Evolutionary conservation across 2,113 vertebrate species (phyloP).

Genomic region (Muntiacus reevesi): DNA sequence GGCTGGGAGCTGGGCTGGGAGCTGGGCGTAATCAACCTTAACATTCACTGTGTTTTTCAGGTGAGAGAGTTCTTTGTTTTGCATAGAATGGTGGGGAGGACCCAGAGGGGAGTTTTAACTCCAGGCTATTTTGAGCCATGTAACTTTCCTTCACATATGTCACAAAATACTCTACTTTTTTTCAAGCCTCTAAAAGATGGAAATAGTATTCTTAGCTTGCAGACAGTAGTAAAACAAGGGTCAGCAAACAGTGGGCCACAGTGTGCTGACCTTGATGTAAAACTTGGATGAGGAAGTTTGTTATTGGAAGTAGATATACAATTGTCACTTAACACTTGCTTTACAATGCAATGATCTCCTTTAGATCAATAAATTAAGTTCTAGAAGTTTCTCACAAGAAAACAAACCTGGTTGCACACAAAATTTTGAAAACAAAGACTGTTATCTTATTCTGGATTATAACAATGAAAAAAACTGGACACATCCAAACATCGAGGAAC

Average conservation of each 20-base stretch:
- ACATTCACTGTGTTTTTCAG: background rate
- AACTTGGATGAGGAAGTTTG: background rate
- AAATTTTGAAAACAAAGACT: constrained; percentile 34
- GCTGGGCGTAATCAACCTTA: background rate
- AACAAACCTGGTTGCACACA: background rate
- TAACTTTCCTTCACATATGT: background rate
- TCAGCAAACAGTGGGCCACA: background rate
- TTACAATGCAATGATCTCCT: background rate
- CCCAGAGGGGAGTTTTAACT: background rate
- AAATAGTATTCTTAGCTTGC: background rate
- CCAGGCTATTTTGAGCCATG: background rate
- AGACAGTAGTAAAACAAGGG: background rate
- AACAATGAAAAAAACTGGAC: background rate
- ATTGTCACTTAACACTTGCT: background rate
- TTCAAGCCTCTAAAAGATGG: background rate
- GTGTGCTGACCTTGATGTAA: background rate
- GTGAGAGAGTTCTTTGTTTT: background rate
- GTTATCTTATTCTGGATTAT: background rate
- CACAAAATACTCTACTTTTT: background rate
- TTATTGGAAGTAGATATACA: background rate
- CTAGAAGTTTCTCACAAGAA: background rate
- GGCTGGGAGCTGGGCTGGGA: background rate
- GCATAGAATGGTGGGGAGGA: background rate
- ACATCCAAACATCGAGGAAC: background rate
- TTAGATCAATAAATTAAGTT: constrained; percentile 8